Evolutionary conservation across 1,140 invertebrate genomes (phyloP).

Genomic region (Drosophila melanica): DNA sequence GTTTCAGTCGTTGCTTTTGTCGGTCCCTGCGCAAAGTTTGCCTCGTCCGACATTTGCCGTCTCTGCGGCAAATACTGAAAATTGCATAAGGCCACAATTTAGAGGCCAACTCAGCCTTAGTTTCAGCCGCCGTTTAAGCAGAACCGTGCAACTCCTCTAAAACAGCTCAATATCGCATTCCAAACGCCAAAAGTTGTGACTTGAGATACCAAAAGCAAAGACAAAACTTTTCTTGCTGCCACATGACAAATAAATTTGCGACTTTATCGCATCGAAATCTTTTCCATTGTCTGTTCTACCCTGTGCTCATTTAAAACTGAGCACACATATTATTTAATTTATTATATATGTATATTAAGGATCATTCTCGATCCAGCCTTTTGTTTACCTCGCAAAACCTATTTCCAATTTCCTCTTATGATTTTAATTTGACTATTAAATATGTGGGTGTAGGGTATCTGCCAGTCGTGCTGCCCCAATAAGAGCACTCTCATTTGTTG

Average conservation of each 20-base stretch:
- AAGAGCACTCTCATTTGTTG: no score
- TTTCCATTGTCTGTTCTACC: neutral
- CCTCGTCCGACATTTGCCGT: conserved; percentile 9
- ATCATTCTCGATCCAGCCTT: no score
- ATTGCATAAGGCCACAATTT: conserved; percentile 38
- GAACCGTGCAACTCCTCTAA: neutral
- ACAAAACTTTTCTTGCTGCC: conserved; percentile 15
- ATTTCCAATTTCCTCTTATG: no score
- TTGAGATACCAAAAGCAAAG: neutral
- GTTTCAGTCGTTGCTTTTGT: conserved; percentile 51
- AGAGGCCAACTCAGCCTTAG: neutral
- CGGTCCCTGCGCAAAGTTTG: conserved; percentile 22
- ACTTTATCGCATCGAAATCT: conserved; percentile 23
- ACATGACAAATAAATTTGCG: conserved; percentile 20
- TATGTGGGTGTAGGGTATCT: neutral
- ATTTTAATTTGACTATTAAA: no score
- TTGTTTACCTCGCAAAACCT: no score
- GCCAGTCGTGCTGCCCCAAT: neutral
- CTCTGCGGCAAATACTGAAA: conserved; percentile 38
- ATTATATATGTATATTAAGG: no score
- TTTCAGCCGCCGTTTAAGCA: neutral
- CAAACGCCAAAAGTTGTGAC: conserved; percentile 5
- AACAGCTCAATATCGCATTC: conserved; percentile 9
- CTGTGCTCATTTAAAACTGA: neutral
- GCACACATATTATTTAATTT: no score